Base-by-base conservation (phyloP, 2,797 vertebrate genomes). In the Sebastes minor region DNA sequence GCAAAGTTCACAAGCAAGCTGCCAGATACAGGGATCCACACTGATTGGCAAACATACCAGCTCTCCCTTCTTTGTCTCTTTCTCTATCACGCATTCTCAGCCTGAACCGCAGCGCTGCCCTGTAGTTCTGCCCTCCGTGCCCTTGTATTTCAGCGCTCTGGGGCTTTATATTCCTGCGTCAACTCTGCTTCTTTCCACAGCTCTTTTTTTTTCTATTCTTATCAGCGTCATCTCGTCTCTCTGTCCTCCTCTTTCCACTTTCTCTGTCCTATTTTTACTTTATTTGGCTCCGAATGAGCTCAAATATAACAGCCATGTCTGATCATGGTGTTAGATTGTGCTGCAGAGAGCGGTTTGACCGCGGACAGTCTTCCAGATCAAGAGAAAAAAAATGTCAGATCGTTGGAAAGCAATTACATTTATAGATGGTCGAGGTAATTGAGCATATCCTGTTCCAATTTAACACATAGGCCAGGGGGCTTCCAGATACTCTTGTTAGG, bases 351-450 rank as follows among this genome's bases (percentile, higher is more conserved):
- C 64, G 30, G 32, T 61, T 77, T 63, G 68, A 65, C 56, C 67
- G 52, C 4, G 30, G 62, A 79, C 59, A 56, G 56, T 74, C 69
- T 4, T 72, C 11, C 69, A 70, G 72, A 71, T 70, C 30, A 25
- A 52, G 13, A 27, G 38, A 33, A 64, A 63, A 67, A 61, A 76
- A 61, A 78, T 8, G 53, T 71, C 78, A 64, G 77, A 91, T 89
- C 59, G 85, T 73, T 86, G 81, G 65, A 82, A 79, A 84, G 63
- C 74, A 81, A 88, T 91, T 92, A 84, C 67, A 80, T 91, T 85
- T 80, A 61, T 82, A 65, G 70, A 83, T 81, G 74, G 67, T 66
- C 74, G 68, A 76, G 68, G 71, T 91, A 90, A 91, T 86, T 91
- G 86, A 75, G 80, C 79, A 38, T 80, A 90, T 91, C 87, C 80